Conservation (phyloP, 2,113 vertebrate species). For the Formicarius rufipectus region DNA sequence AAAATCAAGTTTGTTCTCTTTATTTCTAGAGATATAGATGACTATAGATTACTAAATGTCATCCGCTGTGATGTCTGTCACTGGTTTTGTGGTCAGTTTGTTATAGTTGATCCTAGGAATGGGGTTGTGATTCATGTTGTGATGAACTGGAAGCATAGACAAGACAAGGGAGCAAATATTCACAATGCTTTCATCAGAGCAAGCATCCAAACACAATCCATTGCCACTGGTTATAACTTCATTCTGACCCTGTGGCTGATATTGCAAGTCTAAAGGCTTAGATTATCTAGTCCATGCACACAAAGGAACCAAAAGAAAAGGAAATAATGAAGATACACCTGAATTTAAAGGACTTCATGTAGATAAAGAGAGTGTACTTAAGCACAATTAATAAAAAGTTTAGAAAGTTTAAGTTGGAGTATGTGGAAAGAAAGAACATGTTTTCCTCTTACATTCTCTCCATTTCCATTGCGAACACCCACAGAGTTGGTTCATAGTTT, state of each 20-base stretch:
- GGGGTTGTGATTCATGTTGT: neutral
- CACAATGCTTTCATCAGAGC: neutral
- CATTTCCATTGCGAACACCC: neutral
- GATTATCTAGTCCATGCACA: neutral
- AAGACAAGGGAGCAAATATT: neutral
- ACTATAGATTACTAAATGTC: neutral
- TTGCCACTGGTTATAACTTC: neutral
- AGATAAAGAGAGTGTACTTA: neutral
- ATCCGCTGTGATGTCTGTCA: neutral
- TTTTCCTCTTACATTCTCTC: neutral
- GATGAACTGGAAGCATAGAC: neutral
- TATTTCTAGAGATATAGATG: neutral
- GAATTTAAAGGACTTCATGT: neutral
- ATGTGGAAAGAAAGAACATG: neutral
- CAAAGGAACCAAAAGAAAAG: neutral
- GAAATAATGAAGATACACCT: neutral
- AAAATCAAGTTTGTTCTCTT: neutral
- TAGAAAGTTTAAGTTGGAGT: neutral
- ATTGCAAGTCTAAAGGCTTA: neutral
- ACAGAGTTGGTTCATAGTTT: neutral
- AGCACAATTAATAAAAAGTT: neutral
- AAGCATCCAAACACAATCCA: fast-evolving
- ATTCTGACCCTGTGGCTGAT: neutral
- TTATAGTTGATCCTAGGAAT: neutral
- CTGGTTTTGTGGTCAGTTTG: neutral